phyloP scores from a whole-genome alignment of 2,797 vertebrate species.

The Micropoecilia bifurca region DNA sequence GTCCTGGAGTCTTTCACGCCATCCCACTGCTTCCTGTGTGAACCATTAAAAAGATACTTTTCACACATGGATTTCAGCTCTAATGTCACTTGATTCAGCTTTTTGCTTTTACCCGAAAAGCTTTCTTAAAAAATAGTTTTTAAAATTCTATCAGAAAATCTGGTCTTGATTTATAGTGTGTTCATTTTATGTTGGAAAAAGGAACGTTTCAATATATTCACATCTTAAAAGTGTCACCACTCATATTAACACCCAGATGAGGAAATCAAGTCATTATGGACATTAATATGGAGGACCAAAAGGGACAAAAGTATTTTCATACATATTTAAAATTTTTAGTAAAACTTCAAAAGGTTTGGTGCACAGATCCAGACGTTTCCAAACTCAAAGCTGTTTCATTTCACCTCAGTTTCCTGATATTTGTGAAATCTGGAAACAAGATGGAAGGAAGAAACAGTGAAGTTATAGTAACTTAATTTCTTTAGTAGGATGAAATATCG shows the following conservation, averaged over 20 bases:
- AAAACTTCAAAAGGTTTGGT: no score
- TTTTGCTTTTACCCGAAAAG: neutral
- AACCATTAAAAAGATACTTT: slow-evolving; percentile 16
- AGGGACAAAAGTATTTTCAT: neutral
- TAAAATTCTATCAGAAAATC: neutral
- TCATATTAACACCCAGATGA: neutral
- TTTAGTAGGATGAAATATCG: neutral
- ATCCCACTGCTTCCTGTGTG: slow-evolving; percentile 49
- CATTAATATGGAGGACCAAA: neutral
- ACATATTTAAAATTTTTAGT: no score
- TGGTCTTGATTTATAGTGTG: neutral
- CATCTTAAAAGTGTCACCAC: neutral
- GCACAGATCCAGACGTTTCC: no score
- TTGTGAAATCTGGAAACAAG: neutral
- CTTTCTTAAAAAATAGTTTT: neutral
- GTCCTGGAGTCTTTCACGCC: slow-evolving; percentile 47
- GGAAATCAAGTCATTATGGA: neutral
- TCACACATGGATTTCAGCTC: slow-evolving; percentile 26
- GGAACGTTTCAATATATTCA: neutral
- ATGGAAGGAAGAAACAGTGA: neutral
- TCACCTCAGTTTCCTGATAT: no score
- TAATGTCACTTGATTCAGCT: slow-evolving; percentile 28
- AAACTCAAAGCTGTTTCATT: no score
- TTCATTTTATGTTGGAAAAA: neutral
- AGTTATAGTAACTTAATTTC: neutral